A percentile compares a stretch with the other conserved stretches of the same genome.
Evolutionary conservation across 2,888 invertebrate species (phyloP).

Genomic region (Hyles lineata): DNA sequence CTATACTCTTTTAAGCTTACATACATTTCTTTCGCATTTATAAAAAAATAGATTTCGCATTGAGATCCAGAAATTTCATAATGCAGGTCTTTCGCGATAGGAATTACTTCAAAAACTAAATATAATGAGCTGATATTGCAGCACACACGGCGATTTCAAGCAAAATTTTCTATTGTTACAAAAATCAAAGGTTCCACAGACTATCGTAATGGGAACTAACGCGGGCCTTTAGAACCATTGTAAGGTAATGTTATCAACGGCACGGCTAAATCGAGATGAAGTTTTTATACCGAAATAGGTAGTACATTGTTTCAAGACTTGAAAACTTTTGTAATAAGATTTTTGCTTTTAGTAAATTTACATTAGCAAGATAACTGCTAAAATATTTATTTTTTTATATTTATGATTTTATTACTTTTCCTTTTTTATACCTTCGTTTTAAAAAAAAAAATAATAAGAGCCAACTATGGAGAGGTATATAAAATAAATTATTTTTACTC

Average conservation of each 20-base stretch:
- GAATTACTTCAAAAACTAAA: neutral
- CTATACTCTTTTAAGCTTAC: too few relatives aligned
- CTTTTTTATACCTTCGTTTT: too few relatives aligned
- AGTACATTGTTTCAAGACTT: too few relatives aligned
- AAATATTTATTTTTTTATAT: too few relatives aligned
- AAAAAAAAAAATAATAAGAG: too few relatives aligned
- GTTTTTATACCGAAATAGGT: neutral
- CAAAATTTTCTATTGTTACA: neutral
- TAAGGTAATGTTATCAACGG: neutral
- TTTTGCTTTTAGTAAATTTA: too few relatives aligned
- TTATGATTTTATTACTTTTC: too few relatives aligned
- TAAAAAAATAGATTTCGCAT: neutral
- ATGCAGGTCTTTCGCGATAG: neutral
- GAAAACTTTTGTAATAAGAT: too few relatives aligned
- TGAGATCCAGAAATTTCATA: neutral
- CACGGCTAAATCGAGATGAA: neutral
- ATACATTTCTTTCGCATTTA: neutral
- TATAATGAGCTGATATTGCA: neutral
- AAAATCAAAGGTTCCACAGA: slow-evolving; percentile 2
- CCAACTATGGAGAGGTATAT: too few relatives aligned
- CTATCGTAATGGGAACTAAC: neutral
- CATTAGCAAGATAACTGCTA: too few relatives aligned
- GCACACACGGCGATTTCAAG: neutral
- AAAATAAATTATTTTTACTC: too few relatives aligned
- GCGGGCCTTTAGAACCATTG: neutral